Conservation (phyloP, 2,888 invertebrate genomes). For the Eristalis tenax region DNA sequence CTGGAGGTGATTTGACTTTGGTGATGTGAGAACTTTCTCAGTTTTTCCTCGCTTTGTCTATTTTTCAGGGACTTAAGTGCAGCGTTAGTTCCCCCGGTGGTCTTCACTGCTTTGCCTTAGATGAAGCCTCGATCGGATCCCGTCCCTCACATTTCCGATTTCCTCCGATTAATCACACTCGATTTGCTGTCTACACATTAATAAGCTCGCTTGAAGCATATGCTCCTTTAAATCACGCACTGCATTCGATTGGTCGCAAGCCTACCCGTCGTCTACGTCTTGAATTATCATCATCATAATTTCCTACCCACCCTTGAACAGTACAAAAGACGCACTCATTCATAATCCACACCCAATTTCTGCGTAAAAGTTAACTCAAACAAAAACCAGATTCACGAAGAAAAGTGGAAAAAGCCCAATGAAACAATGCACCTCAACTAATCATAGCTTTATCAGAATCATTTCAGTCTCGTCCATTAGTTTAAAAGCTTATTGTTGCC, state of each 20-base stretch:
- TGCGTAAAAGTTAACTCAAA: background rate
- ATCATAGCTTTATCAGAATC: slow-evolving; percentile 68
- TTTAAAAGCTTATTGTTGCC: slow-evolving; percentile 59
- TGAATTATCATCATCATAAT: background rate
- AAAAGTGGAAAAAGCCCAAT: background rate
- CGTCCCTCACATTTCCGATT: too few relatives aligned
- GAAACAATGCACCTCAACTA: slow-evolving; percentile 39
- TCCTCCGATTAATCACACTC: too few relatives aligned
- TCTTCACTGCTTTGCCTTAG: too few relatives aligned
- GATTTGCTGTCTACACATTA: background rate
- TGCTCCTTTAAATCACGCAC: background rate
- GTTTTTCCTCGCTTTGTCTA: too few relatives aligned
- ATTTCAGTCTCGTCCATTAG: slow-evolving; percentile 54
- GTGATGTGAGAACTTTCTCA: too few relatives aligned
- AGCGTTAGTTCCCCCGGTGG: too few relatives aligned
- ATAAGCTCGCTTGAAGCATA: slow-evolving; percentile 13
- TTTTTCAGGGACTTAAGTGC: too few relatives aligned
- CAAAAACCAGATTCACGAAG: slow-evolving; percentile 3
- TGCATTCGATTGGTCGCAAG: too few relatives aligned
- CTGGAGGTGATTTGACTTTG: too few relatives aligned
- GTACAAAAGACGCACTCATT: background rate
- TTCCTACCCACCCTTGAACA: background rate
- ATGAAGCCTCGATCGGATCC: too few relatives aligned
- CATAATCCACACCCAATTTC: slow-evolving; percentile 17
- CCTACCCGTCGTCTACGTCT: too few relatives aligned